Base-by-base conservation (phyloP, 2,888 invertebrate genomes). In the Drosophila hawaiiensis region DNA sequence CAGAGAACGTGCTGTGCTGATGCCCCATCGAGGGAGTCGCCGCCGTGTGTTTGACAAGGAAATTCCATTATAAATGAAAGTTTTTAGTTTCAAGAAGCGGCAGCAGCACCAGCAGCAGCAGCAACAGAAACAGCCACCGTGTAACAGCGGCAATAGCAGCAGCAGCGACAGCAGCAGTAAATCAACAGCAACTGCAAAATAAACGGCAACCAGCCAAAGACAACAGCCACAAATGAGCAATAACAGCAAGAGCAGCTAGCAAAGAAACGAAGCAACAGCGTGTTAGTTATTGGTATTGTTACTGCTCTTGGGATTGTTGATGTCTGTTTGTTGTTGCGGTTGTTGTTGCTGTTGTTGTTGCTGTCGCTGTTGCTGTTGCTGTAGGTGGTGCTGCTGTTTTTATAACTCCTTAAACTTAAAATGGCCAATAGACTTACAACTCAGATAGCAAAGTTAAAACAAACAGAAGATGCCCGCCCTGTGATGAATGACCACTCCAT, bases 1-100 rank as follows among this genome's bases (percentile, higher is more conserved):
- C 76, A 58, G 71, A 39, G 66, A 63, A 66, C 52, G 59, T 53
- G 65, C 67, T 52, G 43, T 47, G 64, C 12, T 14, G 56, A 50
- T 63, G 55, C 50, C 43, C 39, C 69, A 64, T 53, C 68, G 68
- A 63, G 82, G 82, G 72, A 77, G 71, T 78, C 66, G 73, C 69
- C 73, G 55, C 53, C 68, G 78, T 80, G 74, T 79, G 82, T 79
- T 83, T 84, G 86, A 87, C 89, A 87, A 78, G 81, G 66, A 83
- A 89, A 87, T 81, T 87, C 86, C 87, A 87, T 87, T 87, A 87
- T 84, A 87, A 83, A 86, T 86, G 84, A 79, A 86, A 83, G 78
- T 78, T 87, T 84, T 73, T 82, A 85, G 78, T 85, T 88, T 85
- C 52, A 58, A 28, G 39, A 70, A 73, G 56, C 56, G 64, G 39